A percentile compares a stretch with the other conserved stretches of the same genome.
These are phyloP conservation scores for Halichoeres trimaculatus DNA, from an alignment of 2,113 vertebrate genomes.

Conservation along the genomic window DNA sequence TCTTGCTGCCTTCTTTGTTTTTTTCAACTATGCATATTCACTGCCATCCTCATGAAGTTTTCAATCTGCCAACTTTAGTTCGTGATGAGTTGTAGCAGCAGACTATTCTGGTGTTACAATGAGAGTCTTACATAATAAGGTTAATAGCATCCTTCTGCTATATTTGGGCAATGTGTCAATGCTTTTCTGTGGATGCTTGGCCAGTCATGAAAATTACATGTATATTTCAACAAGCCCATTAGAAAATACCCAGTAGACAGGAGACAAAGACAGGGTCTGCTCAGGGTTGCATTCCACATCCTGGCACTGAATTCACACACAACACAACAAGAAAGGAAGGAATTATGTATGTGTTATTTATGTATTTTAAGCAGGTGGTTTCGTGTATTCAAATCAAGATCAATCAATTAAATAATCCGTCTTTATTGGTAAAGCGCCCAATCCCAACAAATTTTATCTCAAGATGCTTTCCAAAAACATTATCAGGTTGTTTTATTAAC, in stretches of 20 bases:
- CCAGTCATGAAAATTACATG: neutral
- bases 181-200: slow-evolving; percentile 6
- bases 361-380: too few relatives aligned
- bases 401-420: too few relatives aligned
- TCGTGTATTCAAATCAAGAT: too few relatives aligned
- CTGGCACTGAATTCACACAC: neutral
- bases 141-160: slow-evolving; percentile 9
- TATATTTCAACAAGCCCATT: neutral
- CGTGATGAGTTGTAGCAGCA: slow-evolving; percentile 11
- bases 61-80: slow-evolving; percentile 18
- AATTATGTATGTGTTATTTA: too few relatives aligned
- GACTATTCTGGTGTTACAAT: neutral
- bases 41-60: slow-evolving; percentile 4
- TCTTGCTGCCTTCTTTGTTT: neutral
- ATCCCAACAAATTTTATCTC: too few relatives aligned
- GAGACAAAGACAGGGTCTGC: neutral
- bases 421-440: too few relatives aligned
- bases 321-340: neutral
- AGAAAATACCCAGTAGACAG: neutral
- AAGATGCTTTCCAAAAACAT: too few relatives aligned
- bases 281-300: neutral
- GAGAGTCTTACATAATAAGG: slow-evolving; percentile 1
- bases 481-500: too few relatives aligned
- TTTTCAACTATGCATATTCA: slow-evolving; percentile 2
- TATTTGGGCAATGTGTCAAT: neutral